Base-by-base conservation (phyloP, 2,113 vertebrate genomes). In the Turnix velox region DNA sequence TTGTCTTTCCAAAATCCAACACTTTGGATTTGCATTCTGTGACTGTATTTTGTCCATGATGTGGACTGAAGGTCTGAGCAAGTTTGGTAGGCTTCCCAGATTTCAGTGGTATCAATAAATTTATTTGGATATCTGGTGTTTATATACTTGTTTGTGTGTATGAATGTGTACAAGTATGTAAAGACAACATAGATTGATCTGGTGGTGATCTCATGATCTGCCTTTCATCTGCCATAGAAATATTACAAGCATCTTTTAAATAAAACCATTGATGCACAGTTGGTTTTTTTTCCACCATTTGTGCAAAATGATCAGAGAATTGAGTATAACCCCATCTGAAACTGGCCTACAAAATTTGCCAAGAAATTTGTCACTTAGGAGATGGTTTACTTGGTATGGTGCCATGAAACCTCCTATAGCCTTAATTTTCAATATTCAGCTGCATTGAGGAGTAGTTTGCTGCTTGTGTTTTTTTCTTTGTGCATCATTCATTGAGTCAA, bases 401-500 rank as follows among this genome's bases (percentile, higher is more conserved):
- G 20, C 31, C 48, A 79, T 74, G 45, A 92, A 84, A 67, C 11
- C 9, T 72, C 22, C 18, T 0, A 0, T 19, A 4, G 75, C 14
- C 11, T 88, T 61, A 42, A 25, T 68, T 88, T 71, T 67, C 61
- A 72, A 33, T 45, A 67, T 55, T 84, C 48, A 39, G 16, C 33
- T 87, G 19, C 25, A 42, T 3, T 45, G 27, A 24, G 42, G 33
- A 75, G 24, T 66, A 61, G 87, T 94, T 84, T 88, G 62, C 20
- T 80, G 54, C 35, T 62, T n/a, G 87, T 58, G 13, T 68, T 86
- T 65, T 8, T 7, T 87, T 90, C 30, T 88, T 76, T 90, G n/a
- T 61, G 76, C 40, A 48, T 49, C 31, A 33, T 94, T 76, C 89
- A 77, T 90, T 96, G 92, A 84, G 92, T 73, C 45, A 85, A 89